Percentiles rank a stretch among this genome's conserved stretches.
Evolutionary conservation across 2,797 vertebrate species (phyloP).

Genomic region (Neostethus bicornis): DNA sequence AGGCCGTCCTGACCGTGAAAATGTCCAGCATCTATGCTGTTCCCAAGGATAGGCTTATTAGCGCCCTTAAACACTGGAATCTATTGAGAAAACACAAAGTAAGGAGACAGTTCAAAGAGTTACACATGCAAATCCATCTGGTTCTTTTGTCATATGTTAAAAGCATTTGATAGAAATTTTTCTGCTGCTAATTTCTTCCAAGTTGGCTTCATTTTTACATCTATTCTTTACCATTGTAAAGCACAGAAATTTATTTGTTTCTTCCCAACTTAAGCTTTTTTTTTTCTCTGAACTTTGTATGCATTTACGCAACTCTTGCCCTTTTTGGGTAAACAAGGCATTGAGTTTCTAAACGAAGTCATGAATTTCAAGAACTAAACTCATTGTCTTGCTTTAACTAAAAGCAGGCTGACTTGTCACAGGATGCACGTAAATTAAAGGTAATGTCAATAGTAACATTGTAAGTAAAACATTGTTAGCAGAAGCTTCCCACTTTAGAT

Average conservation of each 20-base stretch:
- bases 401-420: not conserved
- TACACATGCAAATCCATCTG: not conserved
- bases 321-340: not conserved
- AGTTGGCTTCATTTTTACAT: too few species aligned
- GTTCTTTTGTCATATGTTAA: not conserved
- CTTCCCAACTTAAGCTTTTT: too few species aligned
- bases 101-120: not conserved
- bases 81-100: slow-evolving; percentile 36
- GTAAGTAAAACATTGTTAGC: not conserved
- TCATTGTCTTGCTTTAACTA: not conserved
- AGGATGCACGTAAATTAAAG: not conserved
- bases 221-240: too few species aligned
- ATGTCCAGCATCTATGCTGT: slow-evolving; percentile 7
- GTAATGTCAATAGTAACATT: not conserved
- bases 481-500: not conserved
- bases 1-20: slow-evolving; percentile 78
- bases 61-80: slow-evolving; percentile 77
- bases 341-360: not conserved
- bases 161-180: too few species aligned
- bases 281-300: too few species aligned
- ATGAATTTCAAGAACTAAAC: not conserved
- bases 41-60: slow-evolving; percentile 51
- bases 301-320: too few species aligned
- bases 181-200: too few species aligned
- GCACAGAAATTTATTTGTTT: too few species aligned